These are phyloP conservation scores for Drosophila sordidapex DNA, from an alignment of 2,888 invertebrate species.

Conservation along the genomic window DNA sequence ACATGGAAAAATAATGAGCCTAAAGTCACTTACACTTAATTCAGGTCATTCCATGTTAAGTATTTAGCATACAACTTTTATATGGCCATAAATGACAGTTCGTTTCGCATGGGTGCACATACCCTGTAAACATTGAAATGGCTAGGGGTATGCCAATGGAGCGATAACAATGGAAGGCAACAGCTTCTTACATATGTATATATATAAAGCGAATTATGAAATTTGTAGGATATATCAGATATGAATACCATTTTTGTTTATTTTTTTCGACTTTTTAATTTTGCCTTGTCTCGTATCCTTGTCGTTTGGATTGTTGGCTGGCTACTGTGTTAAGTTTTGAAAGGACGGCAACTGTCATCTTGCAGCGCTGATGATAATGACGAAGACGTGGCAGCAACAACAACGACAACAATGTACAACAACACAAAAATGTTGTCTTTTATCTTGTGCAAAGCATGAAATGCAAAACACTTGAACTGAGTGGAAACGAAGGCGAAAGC, in stretches of 20 bases:
- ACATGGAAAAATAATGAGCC: conserved; percentile 5
- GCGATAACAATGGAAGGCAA: background rate
- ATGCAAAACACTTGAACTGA: conserved; percentile 79
- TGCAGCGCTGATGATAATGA: conserved; percentile 69
- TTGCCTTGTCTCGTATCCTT: conserved; percentile 45
- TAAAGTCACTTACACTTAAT: conserved; percentile 36
- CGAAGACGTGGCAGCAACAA: conserved; percentile 55
- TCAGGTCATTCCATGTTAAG: conserved; percentile 61
- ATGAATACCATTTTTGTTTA: background rate
- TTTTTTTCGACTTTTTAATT: conserved; percentile 23
- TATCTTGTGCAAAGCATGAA: conserved; percentile 63
- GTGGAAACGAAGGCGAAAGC: conserved; percentile 72
- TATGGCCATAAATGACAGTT: conserved; percentile 56
- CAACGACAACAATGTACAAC: conserved; percentile 15
- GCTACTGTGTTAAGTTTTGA: conserved; percentile 70
- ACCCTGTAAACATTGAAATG: conserved; percentile 7
- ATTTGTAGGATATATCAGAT: conserved; percentile 1
- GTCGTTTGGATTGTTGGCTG: conserved; percentile 38
- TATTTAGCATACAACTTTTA: conserved; percentile 57
- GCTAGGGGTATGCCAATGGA: background rate
- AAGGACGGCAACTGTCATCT: conserved; percentile 71
- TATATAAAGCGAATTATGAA: background rate
- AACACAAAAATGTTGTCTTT: conserved; percentile 47
- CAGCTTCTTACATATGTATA: background rate
- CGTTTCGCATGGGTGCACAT: conserved; percentile 7